Evolutionary conservation across 2,888 invertebrate genomes (phyloP), one percentile per base, ranked within the genome.

Genomic region (Tachina lurida): DNA sequence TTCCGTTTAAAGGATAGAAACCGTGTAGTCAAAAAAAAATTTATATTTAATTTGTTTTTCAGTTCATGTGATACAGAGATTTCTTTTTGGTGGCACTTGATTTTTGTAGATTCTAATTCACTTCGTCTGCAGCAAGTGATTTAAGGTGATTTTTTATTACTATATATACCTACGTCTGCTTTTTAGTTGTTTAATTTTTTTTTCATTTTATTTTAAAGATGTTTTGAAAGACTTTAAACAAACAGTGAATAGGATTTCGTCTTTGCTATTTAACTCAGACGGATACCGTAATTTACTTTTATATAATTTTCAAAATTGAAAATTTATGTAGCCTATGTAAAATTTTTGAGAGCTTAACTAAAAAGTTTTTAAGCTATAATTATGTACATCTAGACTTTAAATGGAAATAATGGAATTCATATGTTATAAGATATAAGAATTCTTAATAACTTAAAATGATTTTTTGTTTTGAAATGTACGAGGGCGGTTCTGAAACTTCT

Each of bases 101-200:
- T 76, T 84, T 60, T 76, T 67, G 73, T 76, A 62, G 76, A 73
- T 77, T 84, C 80, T 73, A 67, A 76, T 84, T 68, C 43, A 67
- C 70, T 78, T 74, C 10, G 0, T 41, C 19, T 71, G 41, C 17
- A 41, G 0, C 54, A 78, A 73, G 54, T 79, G 47, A 63, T 65
- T 65, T 71, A 2, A 62, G 39, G 41, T 49, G 47, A 67, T 56
- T 80, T 73, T 73, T 31, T 0, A 2, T 22, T 47, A 41, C 47
- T 80, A 54, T 12, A 47, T 41, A 2, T 31, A 43, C 52, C 5
- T 31, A 31, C 31, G 0, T 31, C 31, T 63, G 9, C 10, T 17
- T 47, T 56, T 13, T 22, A 31, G 45, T 17, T 45, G 47, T 31
- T 65, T 22, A 10, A 17, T 31, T 52, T 75, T 15, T 49, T 9